Conservation (phyloP, 2,888 invertebrate genomes). For the Kuschelorhynchus macadamiae region DNA sequence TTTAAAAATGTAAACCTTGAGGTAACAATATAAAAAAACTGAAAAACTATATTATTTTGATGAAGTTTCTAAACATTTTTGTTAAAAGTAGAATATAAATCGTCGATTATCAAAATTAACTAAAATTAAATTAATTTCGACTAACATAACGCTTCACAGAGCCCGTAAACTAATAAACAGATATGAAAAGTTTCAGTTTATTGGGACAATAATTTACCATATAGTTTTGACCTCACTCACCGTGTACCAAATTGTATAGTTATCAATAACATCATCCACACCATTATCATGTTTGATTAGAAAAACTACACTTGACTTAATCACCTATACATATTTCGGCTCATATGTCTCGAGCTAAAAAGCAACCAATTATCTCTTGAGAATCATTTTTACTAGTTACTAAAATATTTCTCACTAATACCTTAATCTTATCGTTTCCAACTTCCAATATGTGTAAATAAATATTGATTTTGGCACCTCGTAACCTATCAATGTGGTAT, state of each 20-base stretch:
- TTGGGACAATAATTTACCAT: too few species aligned
- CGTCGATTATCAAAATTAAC: too few species aligned
- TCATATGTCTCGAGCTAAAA: not conserved
- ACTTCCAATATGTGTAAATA: slow-evolving; percentile 11
- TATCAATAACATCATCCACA: slow-evolving; percentile 7
- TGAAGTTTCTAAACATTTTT: too few species aligned
- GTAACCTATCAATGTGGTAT: slow-evolving; percentile 10
- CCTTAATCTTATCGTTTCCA: slow-evolving; percentile 19
- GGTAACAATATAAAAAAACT: too few species aligned
- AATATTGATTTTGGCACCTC: slow-evolving; percentile 19
- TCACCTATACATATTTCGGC: not conserved
- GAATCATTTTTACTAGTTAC: not conserved
- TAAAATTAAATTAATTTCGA: too few species aligned
- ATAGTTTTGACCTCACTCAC: not conserved
- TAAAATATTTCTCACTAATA: slow-evolving; percentile 8
- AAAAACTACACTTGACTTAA: too few species aligned
- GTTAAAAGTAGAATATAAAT: too few species aligned
- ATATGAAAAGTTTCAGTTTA: too few species aligned
- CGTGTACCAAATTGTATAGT: not conserved
- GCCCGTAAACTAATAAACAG: too few species aligned
- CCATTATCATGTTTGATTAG: not conserved
- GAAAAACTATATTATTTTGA: too few species aligned
- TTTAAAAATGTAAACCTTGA: too few species aligned
- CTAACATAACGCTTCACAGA: too few species aligned
- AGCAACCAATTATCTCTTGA: not conserved